Base-by-base conservation (phyloP, 2,888 invertebrate species). In the Scaptomyza reducta region DNA sequence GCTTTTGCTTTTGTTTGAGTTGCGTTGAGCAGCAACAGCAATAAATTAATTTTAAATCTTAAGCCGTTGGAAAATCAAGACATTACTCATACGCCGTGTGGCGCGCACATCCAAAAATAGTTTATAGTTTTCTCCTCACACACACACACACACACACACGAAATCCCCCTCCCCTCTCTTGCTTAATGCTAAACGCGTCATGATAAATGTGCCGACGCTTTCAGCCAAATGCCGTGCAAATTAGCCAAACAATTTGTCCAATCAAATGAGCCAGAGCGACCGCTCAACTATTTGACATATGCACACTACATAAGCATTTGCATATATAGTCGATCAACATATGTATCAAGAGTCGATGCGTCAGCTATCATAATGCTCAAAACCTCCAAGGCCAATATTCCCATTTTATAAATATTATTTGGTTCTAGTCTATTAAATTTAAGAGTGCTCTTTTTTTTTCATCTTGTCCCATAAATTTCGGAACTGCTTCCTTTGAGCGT, bases 1-100 rank as follows among this genome's bases (percentile, higher is more conserved):
- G 16, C 6, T n/a, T 41, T 27, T 7, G 38, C 3, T 38, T 45
- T 46, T n/a, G 22, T 56, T 55, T 64, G 65, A 54, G 65, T 56
- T 63, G 63, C 45, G 38, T 59, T 55, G 25, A 38, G 68, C n/a
- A 41, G 54, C 25, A 38, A 51, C 18, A 58, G 65, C 78, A 74
- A 82, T 86, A 72, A 86, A 82, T 82, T 74, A 70, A 77, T 86
- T 83, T 62, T 65, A 72, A 62, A 68, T 40, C 84, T 74, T 79
- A 80, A 80, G 80, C 76, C 80, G 72, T 72, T 83, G 80, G 86
- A 77, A 69, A 79, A 82, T 83, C 74, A 81, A 85, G 74, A 87
- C 87, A 84, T 84, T 84, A 84, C 87, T 84, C 84, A 84, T 84
- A 84, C 84, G 82, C 82, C 71, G 78, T 62, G 79, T 82, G 77